A percentile compares a stretch with the other conserved stretches of the same genome.
phyloP scores from a whole-genome alignment of 2,888 invertebrate species.

The Notodromas monacha region DNA sequence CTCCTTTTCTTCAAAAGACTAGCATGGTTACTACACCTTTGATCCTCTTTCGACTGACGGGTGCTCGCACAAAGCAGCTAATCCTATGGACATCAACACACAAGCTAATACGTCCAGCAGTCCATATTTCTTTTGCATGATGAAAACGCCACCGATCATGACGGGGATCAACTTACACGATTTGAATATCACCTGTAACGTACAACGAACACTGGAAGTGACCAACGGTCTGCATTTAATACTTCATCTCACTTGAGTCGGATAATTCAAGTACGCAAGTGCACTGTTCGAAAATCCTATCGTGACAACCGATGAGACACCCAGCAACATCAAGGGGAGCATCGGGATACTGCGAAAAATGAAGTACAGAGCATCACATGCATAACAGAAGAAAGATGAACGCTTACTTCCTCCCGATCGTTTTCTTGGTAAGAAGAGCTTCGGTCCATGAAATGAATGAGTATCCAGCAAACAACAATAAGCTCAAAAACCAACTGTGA shows the following conservation, averaged over 20 bases:
- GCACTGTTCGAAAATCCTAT: slow-evolving; percentile 88
- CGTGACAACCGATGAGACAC: slow-evolving; percentile 59
- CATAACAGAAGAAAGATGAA: too few species aligned
- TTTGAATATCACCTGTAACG: slow-evolving; percentile 58
- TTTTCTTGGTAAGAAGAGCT: too few species aligned
- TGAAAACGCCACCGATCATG: slow-evolving; percentile 63
- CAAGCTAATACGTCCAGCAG: slow-evolving; percentile 52
- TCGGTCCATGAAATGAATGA: too few species aligned
- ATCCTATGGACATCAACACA: slow-evolving; percentile 49
- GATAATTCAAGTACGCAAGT: slow-evolving; percentile 73
- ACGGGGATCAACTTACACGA: slow-evolving; percentile 90
- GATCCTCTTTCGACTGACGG: too few species aligned
- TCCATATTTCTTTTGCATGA: slow-evolving; percentile 57
- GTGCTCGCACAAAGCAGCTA: too few species aligned
- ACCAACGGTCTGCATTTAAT: neutral
- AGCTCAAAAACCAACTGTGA: too few species aligned
- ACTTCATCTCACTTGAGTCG: too few species aligned
- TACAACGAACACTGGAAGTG: neutral
- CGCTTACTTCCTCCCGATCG: too few species aligned
- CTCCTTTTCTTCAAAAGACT: too few species aligned
- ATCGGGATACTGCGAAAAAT: slow-evolving; percentile 65
- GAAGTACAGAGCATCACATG: too few species aligned
- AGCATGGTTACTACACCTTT: too few species aligned
- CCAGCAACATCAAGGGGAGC: slow-evolving; percentile 40
- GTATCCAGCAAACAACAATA: too few species aligned